phyloP scores from a whole-genome alignment of 2,888 invertebrate species.

The Scrobipalpa atriplicella region DNA sequence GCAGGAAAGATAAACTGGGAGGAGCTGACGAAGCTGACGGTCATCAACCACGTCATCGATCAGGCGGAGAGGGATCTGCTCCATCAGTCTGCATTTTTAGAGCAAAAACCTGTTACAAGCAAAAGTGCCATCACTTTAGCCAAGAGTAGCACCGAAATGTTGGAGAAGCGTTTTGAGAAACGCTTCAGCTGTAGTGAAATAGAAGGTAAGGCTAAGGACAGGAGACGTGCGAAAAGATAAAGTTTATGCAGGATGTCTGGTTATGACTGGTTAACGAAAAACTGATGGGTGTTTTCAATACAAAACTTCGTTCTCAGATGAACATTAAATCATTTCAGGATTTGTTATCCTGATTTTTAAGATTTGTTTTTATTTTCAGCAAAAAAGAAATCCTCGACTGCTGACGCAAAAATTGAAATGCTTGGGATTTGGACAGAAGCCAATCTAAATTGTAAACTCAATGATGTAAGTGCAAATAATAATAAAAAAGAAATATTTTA shows the following conservation, averaged over 20 bases:
- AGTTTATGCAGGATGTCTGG: too few relatives aligned
- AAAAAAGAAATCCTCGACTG: conserved; percentile 46
- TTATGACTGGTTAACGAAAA: too few relatives aligned
- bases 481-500: background rate
- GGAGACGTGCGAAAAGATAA: too few relatives aligned
- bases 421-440: conserved; percentile 78
- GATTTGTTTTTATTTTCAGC: background rate
- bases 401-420: conserved; percentile 73
- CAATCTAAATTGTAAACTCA: conserved; percentile 76
- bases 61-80: conserved; percentile 75
- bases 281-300: too few relatives aligned
- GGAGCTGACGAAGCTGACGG: conserved; percentile 74
- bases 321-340: too few relatives aligned
- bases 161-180: conserved; percentile 54
- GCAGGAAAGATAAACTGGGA: conserved; percentile 77
- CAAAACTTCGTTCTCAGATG: too few relatives aligned
- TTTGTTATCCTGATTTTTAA: too few relatives aligned
- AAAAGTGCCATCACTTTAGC: conserved; percentile 62
- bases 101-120: conserved; percentile 62
- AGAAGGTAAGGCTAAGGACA: conserved; percentile 70
- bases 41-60: conserved; percentile 75
- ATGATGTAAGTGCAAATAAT: conserved; percentile 63
- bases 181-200: conserved; percentile 70
- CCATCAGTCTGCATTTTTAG: conserved; percentile 56
- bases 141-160: background rate